Conservation (phyloP, 2,888 invertebrate species). For the Drosophila seclusa region DNA sequence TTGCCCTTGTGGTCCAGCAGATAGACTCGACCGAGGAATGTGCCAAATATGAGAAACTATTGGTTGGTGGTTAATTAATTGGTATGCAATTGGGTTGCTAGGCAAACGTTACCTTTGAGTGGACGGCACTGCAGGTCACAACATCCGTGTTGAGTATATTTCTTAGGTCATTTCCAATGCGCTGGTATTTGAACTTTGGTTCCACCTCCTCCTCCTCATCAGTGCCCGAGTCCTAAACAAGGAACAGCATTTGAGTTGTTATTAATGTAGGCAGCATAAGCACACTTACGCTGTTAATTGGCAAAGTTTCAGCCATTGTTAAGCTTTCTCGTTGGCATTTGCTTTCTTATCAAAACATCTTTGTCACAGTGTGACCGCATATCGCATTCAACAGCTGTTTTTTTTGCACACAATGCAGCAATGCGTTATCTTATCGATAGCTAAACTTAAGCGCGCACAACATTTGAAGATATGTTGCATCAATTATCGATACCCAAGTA, state of each 20-base stretch:
- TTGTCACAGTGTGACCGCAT: constrained; percentile 38
- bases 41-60: constrained; percentile 96
- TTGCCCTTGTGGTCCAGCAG: constrained; percentile 97
- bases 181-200: constrained; percentile 95
- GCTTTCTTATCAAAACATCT: constrained; percentile 55
- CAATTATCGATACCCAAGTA: not conserved
- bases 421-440: constrained; percentile 8
- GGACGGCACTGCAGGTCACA: constrained; percentile 95
- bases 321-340: constrained; percentile 13
- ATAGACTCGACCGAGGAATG: constrained; percentile 95
- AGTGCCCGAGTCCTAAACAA: constrained; percentile 65
- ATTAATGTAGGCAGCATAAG: not conserved
- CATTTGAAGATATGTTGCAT: too few relatives aligned
- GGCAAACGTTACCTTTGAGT: constrained; percentile 89
- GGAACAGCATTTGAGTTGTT: too few relatives aligned
- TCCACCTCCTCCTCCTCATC: constrained; percentile 88
- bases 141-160: constrained; percentile 94
- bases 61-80: not conserved
- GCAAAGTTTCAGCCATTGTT: constrained; percentile 45
- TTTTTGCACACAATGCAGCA: constrained; percentile 5
- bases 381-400: constrained; percentile 44
- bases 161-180: constrained; percentile 94
- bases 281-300: constrained; percentile 43
- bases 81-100: not conserved
- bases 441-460: not conserved